These are phyloP conservation scores for Stegodyphus dumicola DNA, from an alignment of 1,140 invertebrate species.

Conservation along the genomic window DNA sequence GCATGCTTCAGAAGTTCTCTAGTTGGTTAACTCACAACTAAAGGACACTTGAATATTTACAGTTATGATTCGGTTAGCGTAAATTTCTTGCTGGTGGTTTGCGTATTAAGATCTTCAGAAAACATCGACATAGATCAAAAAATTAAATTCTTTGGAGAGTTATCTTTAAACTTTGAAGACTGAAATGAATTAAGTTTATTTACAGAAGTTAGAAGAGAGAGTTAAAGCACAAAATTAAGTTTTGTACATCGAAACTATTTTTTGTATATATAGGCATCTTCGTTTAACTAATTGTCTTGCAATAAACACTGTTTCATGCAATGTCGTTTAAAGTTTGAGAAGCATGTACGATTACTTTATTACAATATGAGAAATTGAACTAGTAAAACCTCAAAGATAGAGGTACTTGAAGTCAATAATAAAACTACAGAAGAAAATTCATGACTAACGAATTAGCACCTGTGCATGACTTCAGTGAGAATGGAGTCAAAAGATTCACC, in stretches of 20 bases:
- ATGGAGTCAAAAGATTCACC: background rate
- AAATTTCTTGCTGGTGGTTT: too few relatives aligned
- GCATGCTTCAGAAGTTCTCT: background rate
- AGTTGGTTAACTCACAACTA: constrained; percentile 20
- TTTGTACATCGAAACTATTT: too few relatives aligned
- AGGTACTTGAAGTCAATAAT: too few relatives aligned
- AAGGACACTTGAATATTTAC: constrained; percentile 25
- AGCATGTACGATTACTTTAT: too few relatives aligned
- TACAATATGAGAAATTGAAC: too few relatives aligned
- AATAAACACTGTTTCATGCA: too few relatives aligned
- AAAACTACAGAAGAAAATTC: too few relatives aligned
- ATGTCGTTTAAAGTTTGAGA: too few relatives aligned
- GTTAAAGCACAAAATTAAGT: background rate
- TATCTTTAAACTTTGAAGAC: background rate
- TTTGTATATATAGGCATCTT: too few relatives aligned
- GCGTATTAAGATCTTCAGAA: background rate
- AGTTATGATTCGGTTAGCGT: background rate
- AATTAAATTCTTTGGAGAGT: background rate
- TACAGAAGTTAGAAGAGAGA: background rate
- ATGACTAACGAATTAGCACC: background rate
- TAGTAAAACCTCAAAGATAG: too few relatives aligned
- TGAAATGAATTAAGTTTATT: background rate
- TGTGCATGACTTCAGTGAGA: background rate
- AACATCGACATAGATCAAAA: background rate
- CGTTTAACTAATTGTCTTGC: too few relatives aligned